Evolutionary conservation across 2,888 invertebrate species (phyloP).

Genomic region (Halocaridina rubra): DNA sequence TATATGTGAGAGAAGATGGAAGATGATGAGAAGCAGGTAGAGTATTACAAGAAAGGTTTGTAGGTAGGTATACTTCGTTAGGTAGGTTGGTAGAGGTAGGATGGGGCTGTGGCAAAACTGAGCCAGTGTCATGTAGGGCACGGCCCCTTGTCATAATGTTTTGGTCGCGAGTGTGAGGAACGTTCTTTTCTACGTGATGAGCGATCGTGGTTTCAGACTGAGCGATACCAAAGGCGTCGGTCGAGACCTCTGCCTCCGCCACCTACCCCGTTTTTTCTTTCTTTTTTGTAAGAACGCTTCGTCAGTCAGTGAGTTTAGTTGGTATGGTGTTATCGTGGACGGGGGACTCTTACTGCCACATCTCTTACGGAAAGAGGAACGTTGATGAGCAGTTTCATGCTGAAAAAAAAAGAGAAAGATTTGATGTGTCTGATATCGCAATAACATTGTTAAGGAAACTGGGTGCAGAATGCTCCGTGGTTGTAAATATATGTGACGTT

Average conservation of each 20-base stretch:
- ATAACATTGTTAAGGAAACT: background rate
- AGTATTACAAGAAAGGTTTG: no score
- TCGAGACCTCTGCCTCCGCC: background rate
- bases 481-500: background rate
- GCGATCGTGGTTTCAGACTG: background rate
- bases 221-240: background rate
- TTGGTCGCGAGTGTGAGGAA: background rate
- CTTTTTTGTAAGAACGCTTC: conserved; percentile 29
- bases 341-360: background rate
- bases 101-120: no score
- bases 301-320: conserved; percentile 26
- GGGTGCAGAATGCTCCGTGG: background rate
- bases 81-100: no score
- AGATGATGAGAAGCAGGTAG: no score
- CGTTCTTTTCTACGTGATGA: background rate
- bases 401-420: no score
- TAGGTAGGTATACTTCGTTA: no score
- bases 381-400: no score
- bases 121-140: no score
- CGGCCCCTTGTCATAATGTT: conserved; percentile 16
- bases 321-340: conserved; percentile 20
- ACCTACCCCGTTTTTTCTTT: conserved; percentile 15
- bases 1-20: no score
- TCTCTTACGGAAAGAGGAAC: no score
- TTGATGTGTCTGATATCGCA: no score